Percentiles rank a stretch among this genome's conserved stretches.
phyloP scores from a whole-genome alignment of 2,888 invertebrate genomes.

The Cerceris rybyensis region DNA sequence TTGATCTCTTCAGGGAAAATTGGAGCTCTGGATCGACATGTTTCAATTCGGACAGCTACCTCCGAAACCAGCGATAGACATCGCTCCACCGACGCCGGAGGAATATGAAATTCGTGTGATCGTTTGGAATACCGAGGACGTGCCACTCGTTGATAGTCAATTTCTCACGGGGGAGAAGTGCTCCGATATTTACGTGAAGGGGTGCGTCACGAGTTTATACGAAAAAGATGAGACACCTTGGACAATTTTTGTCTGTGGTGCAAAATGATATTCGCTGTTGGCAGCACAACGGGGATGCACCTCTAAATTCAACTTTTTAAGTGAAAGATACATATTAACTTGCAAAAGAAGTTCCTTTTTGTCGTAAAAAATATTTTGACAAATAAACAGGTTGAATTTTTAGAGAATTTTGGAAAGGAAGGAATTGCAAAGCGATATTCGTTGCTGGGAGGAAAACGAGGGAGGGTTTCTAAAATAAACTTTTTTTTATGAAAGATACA shows the following conservation, averaged over 20 bases:
- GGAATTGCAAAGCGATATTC: too few relatives aligned
- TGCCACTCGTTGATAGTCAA: slow-evolving; percentile 87
- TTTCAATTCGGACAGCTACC: slow-evolving; percentile 87
- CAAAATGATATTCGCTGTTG: too few relatives aligned
- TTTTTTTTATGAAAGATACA: too few relatives aligned
- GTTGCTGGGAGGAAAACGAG: background rate
- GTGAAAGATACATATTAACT: too few relatives aligned
- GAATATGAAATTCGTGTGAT: slow-evolving; percentile 88
- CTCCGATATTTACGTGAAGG: slow-evolving; percentile 90
- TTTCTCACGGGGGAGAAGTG: slow-evolving; percentile 88
- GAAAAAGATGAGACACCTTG: background rate
- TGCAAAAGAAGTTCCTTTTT: too few relatives aligned
- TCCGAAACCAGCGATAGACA: slow-evolving; percentile 86
- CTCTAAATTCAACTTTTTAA: too few relatives aligned
- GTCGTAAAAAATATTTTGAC: too few relatives aligned
- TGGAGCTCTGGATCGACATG: slow-evolving; percentile 96
- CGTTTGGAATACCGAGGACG: slow-evolving; percentile 86
- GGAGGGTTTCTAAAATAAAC: too few relatives aligned
- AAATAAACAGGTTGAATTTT: too few relatives aligned
- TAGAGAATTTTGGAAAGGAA: too few relatives aligned
- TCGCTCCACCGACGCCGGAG: slow-evolving; percentile 88
- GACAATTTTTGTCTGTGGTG: background rate
- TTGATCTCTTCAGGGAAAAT: slow-evolving; percentile 87
- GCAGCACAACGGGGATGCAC: background rate
- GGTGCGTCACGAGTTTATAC: slow-evolving; percentile 81